phyloP scores from a whole-genome alignment of 2,113 vertebrate species.

The Microtus ochrogaster region DNA sequence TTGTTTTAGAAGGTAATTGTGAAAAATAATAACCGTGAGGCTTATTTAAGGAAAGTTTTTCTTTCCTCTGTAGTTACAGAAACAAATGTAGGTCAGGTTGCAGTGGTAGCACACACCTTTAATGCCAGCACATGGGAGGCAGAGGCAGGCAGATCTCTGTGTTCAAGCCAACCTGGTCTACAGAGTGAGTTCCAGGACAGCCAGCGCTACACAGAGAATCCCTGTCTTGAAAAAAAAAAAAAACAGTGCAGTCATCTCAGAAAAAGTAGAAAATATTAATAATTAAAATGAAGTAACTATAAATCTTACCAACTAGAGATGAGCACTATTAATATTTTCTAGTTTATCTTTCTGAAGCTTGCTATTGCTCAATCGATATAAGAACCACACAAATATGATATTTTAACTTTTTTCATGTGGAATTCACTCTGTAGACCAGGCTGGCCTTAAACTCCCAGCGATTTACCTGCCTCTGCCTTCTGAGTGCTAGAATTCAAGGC shows the following conservation, averaged over 20 bases:
- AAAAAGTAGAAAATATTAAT: neutral
- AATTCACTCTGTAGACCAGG: neutral
- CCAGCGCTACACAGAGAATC: neutral
- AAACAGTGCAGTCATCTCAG: neutral
- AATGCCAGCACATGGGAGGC: neutral
- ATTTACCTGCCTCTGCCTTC: neutral
- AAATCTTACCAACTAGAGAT: neutral
- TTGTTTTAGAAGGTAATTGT: slow-evolving; percentile 49
- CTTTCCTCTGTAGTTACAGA: neutral
- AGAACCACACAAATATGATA: neutral
- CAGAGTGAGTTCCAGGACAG: neutral
- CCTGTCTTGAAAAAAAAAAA: neutral
- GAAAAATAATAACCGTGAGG: neutral
- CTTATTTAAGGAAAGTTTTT: neutral
- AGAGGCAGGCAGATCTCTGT: neutral
- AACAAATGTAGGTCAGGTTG: neutral
- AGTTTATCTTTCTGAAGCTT: neutral
- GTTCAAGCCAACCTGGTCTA: neutral
- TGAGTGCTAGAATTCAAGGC: neutral
- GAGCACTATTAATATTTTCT: neutral
- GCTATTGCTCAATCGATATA: neutral
- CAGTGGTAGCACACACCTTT: neutral
- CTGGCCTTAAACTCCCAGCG: neutral
- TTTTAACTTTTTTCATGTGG: neutral
- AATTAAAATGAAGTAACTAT: neutral